phyloP scores from a whole-genome alignment of 2,888 invertebrate genomes.

The Nysson spinosus region DNA sequence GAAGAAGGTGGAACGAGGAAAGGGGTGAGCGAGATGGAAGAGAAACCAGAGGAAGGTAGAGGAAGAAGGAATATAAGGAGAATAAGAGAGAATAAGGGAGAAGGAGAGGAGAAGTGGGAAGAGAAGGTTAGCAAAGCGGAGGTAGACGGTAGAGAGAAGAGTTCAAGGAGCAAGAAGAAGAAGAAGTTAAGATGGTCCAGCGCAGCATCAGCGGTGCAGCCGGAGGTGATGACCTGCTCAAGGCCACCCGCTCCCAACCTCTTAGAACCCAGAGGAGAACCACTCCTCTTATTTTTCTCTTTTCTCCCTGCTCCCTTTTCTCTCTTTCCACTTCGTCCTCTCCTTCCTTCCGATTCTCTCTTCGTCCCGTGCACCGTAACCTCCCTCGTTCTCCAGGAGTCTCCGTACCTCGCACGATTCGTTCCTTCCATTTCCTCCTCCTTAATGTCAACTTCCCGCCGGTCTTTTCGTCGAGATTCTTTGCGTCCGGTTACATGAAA shows the following conservation, averaged over 20 bases:
- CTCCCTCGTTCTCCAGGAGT: constrained; percentile 17
- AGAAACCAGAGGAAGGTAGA: constrained; percentile 17
- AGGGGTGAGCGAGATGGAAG: constrained; percentile 10
- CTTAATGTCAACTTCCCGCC: constrained; percentile 55
- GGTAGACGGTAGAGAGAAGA: constrained; percentile 11
- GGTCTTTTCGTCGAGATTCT: constrained; percentile 39
- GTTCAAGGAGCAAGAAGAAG: constrained; percentile 38
- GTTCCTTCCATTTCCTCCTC: constrained; percentile 6
- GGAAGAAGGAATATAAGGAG: constrained; percentile 12
- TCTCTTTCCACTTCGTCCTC: constrained; percentile 24
- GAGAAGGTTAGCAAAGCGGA: constrained; percentile 13
- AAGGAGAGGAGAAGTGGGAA: constrained; percentile 20
- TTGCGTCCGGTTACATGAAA: constrained; percentile 24
- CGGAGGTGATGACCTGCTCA: constrained; percentile 77
- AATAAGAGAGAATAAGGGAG: constrained; percentile 15
- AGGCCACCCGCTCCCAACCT: constrained; percentile 75
- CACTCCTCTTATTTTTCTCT: constrained; percentile 65
- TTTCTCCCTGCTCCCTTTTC: constrained; percentile 59
- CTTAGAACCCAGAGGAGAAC: constrained; percentile 60
- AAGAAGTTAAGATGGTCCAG: constrained; percentile 74
- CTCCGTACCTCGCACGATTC: not conserved
- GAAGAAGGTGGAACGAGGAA: constrained; percentile 11
- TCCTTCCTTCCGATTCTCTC: constrained; percentile 33
- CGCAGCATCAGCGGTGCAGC: constrained; percentile 62
- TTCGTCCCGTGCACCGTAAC: constrained; percentile 36